These are phyloP conservation scores for Thalassaphorura encarpata DNA, from an alignment of 1,140 invertebrate species.

Conservation along the genomic window DNA sequence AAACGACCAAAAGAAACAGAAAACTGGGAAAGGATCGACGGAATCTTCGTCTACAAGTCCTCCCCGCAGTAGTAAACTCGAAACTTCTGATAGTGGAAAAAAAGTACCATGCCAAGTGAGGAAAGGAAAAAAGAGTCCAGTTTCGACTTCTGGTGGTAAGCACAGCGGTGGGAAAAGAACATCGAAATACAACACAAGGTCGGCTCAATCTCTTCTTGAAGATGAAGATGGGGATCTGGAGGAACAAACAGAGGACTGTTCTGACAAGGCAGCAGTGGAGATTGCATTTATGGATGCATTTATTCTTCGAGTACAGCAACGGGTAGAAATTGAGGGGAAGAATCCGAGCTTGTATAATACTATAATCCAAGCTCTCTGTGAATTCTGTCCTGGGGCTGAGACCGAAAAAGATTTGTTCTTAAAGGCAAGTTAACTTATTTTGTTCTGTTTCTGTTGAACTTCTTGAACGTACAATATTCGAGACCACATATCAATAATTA, in stretches of 20 bases:
- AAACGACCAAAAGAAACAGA: background rate
- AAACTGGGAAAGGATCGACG: too few relatives aligned
- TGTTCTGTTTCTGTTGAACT: too few relatives aligned
- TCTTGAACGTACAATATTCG: background rate
- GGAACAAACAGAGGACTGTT: constrained; percentile 4
- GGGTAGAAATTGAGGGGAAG: constrained; percentile 10
- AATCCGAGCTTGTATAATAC: constrained; percentile 11
- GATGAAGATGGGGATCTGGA: constrained; percentile 1
- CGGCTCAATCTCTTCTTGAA: constrained; percentile 20
- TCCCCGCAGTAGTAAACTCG: too few relatives aligned
- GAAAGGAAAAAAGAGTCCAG: constrained; percentile 5
- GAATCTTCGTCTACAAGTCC: too few relatives aligned
- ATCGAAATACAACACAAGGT: constrained; percentile 20
- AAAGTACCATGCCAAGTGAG: background rate
- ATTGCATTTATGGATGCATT: constrained; percentile 23
- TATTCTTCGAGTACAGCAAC: constrained; percentile 9
- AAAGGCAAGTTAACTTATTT: constrained; percentile 5
- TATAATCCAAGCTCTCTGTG: constrained; percentile 22
- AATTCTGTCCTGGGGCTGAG: background rate
- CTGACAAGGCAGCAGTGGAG: background rate
- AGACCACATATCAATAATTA: too few relatives aligned
- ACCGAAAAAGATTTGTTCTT: constrained; percentile 13
- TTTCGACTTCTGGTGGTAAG: background rate
- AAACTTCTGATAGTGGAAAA: too few relatives aligned
- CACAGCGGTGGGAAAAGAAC: background rate